Percentiles rank a stretch among this genome's conserved stretches.
Conservation (phyloP, 1,140 invertebrate species). For the Drosophila obscura region DNA sequence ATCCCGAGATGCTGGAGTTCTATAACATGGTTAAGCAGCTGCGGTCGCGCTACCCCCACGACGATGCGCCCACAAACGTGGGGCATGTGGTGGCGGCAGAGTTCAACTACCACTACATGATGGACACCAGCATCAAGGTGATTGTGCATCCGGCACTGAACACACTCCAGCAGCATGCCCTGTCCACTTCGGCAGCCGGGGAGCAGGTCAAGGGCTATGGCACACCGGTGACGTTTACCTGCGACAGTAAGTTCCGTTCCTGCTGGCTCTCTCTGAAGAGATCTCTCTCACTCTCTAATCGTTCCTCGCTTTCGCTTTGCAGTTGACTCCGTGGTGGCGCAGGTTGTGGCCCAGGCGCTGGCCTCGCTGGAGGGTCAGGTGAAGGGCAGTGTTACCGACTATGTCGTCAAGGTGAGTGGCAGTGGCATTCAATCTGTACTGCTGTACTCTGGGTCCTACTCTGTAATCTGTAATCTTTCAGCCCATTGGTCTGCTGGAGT, state of each 20-base stretch:
- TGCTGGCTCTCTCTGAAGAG: no score
- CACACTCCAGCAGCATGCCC: slow-evolving; percentile 83
- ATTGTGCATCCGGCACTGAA: slow-evolving; percentile 89
- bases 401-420: slow-evolving; percentile 85
- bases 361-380: slow-evolving; percentile 91
- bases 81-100: slow-evolving; percentile 93
- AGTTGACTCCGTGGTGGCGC: slow-evolving; percentile 94
- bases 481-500: slow-evolving; percentile 81
- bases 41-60: slow-evolving; percentile 87
- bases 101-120: slow-evolving; percentile 90
- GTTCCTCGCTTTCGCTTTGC: slow-evolving; percentile 66
- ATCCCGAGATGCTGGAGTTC: slow-evolving; percentile 91
- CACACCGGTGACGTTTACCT: slow-evolving; percentile 92
- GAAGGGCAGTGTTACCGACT: slow-evolving; percentile 88
- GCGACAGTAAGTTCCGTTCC: slow-evolving; percentile 88
- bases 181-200: slow-evolving; percentile 65
- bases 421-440: background rate
- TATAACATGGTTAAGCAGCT: slow-evolving; percentile 88
- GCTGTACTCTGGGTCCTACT: no score
- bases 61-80: slow-evolving; percentile 89
- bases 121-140: slow-evolving; percentile 93
- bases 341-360: slow-evolving; percentile 94
- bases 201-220: slow-evolving; percentile 84
- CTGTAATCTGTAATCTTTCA: slow-evolving; percentile 9
- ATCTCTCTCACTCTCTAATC: background rate